Base-by-base conservation (phyloP, 1,140 invertebrate genomes). In the Eciton burchellii region DNA sequence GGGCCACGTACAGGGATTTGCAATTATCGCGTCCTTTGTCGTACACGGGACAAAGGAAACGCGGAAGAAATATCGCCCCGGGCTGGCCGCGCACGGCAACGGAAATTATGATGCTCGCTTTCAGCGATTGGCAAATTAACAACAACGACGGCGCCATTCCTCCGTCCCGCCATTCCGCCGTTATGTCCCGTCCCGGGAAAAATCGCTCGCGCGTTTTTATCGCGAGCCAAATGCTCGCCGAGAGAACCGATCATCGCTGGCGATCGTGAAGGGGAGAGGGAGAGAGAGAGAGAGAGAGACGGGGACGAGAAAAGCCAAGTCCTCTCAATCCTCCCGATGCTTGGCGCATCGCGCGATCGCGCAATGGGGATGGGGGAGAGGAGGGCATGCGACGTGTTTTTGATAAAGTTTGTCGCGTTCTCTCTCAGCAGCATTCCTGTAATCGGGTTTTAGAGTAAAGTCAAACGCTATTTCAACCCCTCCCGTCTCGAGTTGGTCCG, bases 1-100 rank as follows among this genome's bases (percentile, higher is more conserved):
- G 54, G 1, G 26, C 41, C 68, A 16, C n/a, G 26, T 56, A 86
- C 83, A 74, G 54, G 70, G 29, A 26, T 86, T 85, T 54, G 83
- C 84, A 86, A 86, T 86, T 86, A 86, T 66, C 77, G 54, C 24
- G 45, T 49, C 62, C 66, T 54, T 56, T 65, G 71, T 62, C 24
- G 45, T 54, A 41, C 81, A 29, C 62, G 45, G 57, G 24, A 49
- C 29, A 83, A 83, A 68, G 54, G 24, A 79, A 68, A 45, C 47
- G 21, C 74, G 35, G 49, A 77, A 77, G 74, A 79, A 79, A 79
- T 79, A 79, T 79, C 74, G 74, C 63, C 68, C 43, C 63, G 74
- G 63, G 35, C 63, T 14, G 49, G 43, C 1, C n/a, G 21, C 54
- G 43, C 29, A 4, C 26, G 45, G 54, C 54, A 21, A 82, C 26